phyloP scores from a whole-genome alignment of 2,888 invertebrate genomes.

The Orthosia incerta region DNA sequence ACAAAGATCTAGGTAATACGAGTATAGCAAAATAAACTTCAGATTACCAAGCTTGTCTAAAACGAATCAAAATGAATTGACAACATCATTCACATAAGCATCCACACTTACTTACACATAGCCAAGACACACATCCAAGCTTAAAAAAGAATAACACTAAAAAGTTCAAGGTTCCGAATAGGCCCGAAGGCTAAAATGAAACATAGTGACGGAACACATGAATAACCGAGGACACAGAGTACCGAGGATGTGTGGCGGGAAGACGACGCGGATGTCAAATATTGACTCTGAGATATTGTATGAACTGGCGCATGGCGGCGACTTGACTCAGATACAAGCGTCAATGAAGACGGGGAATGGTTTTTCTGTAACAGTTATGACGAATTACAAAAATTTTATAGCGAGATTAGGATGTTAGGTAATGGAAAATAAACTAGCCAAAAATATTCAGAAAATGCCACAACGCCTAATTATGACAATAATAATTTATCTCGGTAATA shows the following conservation, averaged over 20 bases:
- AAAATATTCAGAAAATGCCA: not conserved
- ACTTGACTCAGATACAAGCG: conserved; percentile 54
- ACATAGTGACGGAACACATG: conserved; percentile 62
- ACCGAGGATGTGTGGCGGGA: conserved; percentile 83
- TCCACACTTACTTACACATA: not conserved
- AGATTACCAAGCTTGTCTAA: too few relatives aligned
- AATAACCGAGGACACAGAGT: conserved; percentile 75
- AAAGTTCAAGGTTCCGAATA: conserved; percentile 56
- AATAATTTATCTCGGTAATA: not conserved
- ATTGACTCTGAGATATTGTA: conserved; percentile 72
- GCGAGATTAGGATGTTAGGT: conserved; percentile 1
- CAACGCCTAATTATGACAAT: too few relatives aligned
- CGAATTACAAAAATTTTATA: not conserved
- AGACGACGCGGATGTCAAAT: conserved; percentile 82
- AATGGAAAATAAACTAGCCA: not conserved
- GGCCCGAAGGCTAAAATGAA: conserved; percentile 44
- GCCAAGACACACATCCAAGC: not conserved
- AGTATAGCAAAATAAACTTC: too few relatives aligned
- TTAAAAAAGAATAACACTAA: conserved; percentile 20
- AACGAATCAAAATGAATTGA: not conserved
- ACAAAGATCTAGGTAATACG: too few relatives aligned
- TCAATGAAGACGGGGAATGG: conserved; percentile 15
- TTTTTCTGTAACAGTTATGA: conserved; percentile 39
- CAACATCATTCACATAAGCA: not conserved
- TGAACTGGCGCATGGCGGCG: conserved; percentile 56